These are phyloP conservation scores for Chromoteleia sp. DNA, from an alignment of 2,888 invertebrate species.

Conservation along the genomic window DNA sequence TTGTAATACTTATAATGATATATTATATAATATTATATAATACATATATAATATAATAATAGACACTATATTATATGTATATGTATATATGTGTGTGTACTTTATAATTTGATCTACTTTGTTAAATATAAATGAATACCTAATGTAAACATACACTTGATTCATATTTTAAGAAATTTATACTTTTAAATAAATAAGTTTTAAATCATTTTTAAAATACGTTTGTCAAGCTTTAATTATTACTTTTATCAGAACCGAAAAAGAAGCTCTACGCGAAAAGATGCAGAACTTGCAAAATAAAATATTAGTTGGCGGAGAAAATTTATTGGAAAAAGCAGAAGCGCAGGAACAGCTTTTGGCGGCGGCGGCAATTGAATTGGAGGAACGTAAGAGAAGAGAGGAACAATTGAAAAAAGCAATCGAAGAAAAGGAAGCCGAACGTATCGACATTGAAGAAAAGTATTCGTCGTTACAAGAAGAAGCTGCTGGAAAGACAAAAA, in stretches of 20 bases:
- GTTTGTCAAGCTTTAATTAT: no score
- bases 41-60: no score
- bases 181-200: no score
- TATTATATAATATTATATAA: no score
- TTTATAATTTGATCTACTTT: no score
- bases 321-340: constrained; percentile 98
- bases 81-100: no score
- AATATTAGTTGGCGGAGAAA: constrained; percentile 98
- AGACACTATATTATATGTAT: no score
- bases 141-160: no score
- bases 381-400: constrained; percentile 91
- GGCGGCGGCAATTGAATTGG: constrained; percentile 93
- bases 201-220: no score
- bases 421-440: constrained; percentile 96
- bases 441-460: constrained; percentile 96
- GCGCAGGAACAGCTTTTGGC: constrained; percentile 95
- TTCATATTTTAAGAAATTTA: no score
- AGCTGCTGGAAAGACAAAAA: constrained; percentile 95
- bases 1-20: no score
- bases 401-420: constrained; percentile 92
- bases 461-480: constrained; percentile 98
- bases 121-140: no score
- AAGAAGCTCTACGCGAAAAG: constrained; percentile 93
- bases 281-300: constrained; percentile 96
- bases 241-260: constrained; percentile 88